Conservation (phyloP, 1,140 invertebrate genomes). For the Trichomalopsis sarcophagae region DNA sequence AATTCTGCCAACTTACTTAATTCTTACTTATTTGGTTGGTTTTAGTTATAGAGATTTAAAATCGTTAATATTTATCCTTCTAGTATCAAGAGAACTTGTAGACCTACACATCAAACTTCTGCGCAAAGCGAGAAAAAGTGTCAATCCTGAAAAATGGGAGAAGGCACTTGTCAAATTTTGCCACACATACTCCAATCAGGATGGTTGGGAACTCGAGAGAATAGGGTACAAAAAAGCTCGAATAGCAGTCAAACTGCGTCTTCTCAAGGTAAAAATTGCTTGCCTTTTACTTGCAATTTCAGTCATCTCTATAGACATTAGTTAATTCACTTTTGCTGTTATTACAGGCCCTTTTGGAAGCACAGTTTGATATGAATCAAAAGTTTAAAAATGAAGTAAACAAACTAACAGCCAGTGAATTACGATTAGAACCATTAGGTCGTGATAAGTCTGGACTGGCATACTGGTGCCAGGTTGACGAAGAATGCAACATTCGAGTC, state of each 20-base stretch:
- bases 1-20: no score
- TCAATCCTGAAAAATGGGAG: constrained; percentile 93
- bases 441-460: constrained; percentile 90
- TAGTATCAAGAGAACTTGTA: constrained; percentile 87
- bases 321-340: constrained; percentile 17
- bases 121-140: constrained; percentile 89
- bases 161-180: constrained; percentile 92
- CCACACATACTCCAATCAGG: constrained; percentile 90
- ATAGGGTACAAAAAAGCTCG: constrained; percentile 96
- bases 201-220: constrained; percentile 97
- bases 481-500: constrained; percentile 90
- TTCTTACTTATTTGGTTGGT: no score
- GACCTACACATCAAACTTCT: constrained; percentile 93
- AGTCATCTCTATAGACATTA: background rate
- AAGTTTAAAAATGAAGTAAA: constrained; percentile 96
- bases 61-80: constrained; percentile 37
- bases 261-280: constrained; percentile 83
- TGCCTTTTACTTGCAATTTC: background rate
- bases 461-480: constrained; percentile 96
- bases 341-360: constrained; percentile 89
- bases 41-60: no score
- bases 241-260: constrained; percentile 88
- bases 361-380: constrained; percentile 94
- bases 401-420: constrained; percentile 84
- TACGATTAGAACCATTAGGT: constrained; percentile 91